These are phyloP conservation scores for Catocala sponsa DNA, from an alignment of 2,888 invertebrate genomes.

Conservation along the genomic window DNA sequence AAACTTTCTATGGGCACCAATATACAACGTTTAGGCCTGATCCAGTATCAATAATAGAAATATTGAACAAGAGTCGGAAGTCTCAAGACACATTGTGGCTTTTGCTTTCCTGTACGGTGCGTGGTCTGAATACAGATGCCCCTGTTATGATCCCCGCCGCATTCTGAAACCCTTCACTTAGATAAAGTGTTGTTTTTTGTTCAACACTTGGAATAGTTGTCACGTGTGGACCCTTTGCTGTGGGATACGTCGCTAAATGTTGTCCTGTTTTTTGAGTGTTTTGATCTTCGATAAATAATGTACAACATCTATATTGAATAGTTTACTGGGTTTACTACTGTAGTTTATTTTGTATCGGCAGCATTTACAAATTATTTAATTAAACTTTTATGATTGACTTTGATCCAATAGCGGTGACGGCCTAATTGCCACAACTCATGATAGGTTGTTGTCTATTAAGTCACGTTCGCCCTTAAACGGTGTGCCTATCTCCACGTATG, in stretches of 20 bases:
- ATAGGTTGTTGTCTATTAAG: constrained; percentile 33
- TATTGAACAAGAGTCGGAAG: constrained; percentile 78
- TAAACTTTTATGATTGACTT: too few relatives aligned
- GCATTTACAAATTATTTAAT: too few relatives aligned
- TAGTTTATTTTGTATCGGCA: too few relatives aligned
- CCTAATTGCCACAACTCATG: constrained; percentile 33
- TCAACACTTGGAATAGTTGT: constrained; percentile 64
- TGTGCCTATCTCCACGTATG: constrained; percentile 29
- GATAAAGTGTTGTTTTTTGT: constrained; percentile 69
- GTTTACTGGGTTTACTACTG: too few relatives aligned
- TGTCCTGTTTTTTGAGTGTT: constrained; percentile 39
- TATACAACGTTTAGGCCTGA: constrained; percentile 55
- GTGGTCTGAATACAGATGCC: constrained; percentile 75
- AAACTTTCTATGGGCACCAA: constrained; percentile 46
- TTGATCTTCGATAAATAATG: constrained; percentile 30
- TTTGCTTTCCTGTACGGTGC: constrained; percentile 75
- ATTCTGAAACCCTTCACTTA: constrained; percentile 70
- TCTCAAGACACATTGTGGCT: constrained; percentile 77
- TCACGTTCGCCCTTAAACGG: constrained; percentile 49
- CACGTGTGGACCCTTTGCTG: constrained; percentile 57
- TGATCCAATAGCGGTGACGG: constrained; percentile 17
- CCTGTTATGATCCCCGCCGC: constrained; percentile 62
- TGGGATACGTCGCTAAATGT: constrained; percentile 42
- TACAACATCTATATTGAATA: constrained; percentile 10
- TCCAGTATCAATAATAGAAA: constrained; percentile 74